phyloP scores from a whole-genome alignment of 2,113 vertebrate species.

The Megaceryle maxima region DNA sequence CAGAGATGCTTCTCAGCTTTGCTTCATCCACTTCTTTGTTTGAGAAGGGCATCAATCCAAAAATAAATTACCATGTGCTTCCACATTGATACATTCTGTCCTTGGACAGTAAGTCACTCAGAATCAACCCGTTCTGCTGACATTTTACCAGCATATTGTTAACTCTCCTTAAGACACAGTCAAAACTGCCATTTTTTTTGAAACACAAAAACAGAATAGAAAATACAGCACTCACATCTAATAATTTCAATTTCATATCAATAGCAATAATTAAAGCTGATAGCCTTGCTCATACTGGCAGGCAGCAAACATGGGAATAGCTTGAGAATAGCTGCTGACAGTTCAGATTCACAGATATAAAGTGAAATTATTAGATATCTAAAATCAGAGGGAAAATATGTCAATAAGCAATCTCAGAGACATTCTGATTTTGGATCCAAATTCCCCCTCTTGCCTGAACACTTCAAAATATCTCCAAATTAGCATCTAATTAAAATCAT shows the following conservation, averaged over 20 bases:
- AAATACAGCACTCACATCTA: not conserved
- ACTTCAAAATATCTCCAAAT: not conserved
- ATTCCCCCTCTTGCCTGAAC: not conserved
- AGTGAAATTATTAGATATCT: not conserved
- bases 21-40: not conserved
- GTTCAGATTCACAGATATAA: not conserved
- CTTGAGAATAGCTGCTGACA: not conserved
- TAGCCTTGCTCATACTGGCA: not conserved
- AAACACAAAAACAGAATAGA: not conserved
- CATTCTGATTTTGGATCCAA: not conserved
- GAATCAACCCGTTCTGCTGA: not conserved
- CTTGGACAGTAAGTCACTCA: not conserved
- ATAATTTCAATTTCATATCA: not conserved
- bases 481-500: constrained; percentile 29
- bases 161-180: not conserved
- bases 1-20: not conserved
- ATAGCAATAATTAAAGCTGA: not conserved
- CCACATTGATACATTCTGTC: not conserved
- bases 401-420: not conserved
- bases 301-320: not conserved
- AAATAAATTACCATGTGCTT: not conserved
- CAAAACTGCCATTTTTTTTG: not conserved
- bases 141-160: not conserved
- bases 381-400: not conserved
- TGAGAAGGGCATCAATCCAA: not conserved